Evolutionary conservation across 2,113 vertebrate genomes (phyloP).

Genomic region (Halichoerus grypus): DNA sequence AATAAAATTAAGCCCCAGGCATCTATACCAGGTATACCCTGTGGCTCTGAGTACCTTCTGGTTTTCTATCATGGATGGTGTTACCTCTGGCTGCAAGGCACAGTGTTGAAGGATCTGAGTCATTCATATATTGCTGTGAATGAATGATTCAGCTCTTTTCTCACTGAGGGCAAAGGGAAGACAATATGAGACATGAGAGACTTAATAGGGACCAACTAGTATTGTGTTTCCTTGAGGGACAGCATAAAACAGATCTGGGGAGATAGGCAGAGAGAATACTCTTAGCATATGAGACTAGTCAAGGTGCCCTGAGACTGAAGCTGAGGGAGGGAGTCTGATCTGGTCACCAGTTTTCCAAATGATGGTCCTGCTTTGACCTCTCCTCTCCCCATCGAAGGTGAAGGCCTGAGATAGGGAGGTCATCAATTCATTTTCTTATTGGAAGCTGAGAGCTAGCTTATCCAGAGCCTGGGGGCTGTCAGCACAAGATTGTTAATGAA

Average conservation of each 20-base stretch:
- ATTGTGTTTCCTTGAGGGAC: background rate
- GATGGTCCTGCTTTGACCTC: background rate
- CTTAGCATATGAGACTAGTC: background rate
- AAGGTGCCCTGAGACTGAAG: background rate
- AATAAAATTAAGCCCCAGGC: background rate
- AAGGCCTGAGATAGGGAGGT: conserved; percentile 25
- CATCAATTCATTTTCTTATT: conserved; percentile 72
- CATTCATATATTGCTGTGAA: background rate
- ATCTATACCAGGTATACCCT: background rate
- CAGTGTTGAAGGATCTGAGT: background rate
- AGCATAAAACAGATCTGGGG: background rate
- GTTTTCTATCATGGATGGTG: background rate
- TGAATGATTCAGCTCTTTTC: conserved; percentile 54
- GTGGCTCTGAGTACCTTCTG: background rate
- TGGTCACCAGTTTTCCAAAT: background rate
- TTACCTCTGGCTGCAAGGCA: background rate
- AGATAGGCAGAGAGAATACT: background rate
- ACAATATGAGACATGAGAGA: background rate
- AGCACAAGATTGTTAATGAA: conserved; percentile 87
- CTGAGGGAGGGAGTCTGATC: background rate
- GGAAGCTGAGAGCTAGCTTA: conserved; percentile 67
- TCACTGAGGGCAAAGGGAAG: conserved; percentile 44
- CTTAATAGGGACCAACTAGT: background rate
- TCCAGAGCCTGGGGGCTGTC: conserved; percentile 77
- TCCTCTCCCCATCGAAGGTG: background rate